phyloP scores from a whole-genome alignment of 2,797 vertebrate genomes.

The Leucoraja ocellata region DNA sequence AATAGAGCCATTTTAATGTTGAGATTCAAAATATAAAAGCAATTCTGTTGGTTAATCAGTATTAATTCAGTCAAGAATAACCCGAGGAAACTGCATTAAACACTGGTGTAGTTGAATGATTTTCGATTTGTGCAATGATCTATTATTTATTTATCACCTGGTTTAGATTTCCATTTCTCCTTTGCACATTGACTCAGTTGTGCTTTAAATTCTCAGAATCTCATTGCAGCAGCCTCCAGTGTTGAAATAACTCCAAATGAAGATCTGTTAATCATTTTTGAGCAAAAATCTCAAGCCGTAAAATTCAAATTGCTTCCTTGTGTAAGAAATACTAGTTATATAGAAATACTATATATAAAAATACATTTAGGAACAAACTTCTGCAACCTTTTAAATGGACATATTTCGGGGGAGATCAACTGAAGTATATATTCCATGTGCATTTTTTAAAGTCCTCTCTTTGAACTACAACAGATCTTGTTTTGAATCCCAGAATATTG shows the following conservation, averaged over 20 bases:
- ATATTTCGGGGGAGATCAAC: neutral
- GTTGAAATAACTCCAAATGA: neutral
- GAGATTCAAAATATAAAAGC: neutral
- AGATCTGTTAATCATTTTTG: neutral
- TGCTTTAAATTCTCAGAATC: neutral
- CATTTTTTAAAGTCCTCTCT: neutral
- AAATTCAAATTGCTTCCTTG: neutral
- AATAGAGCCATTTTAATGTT: neutral
- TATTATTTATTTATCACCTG: neutral
- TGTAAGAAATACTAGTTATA: neutral
- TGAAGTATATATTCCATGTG: neutral
- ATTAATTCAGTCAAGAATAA: neutral
- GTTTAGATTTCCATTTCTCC: neutral
- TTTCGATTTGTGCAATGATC: neutral
- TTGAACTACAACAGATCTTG: neutral
- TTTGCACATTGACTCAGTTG: neutral
- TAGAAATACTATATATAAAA: neutral
- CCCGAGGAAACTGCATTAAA: neutral
- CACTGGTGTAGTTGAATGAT: slow-evolving; percentile 2
- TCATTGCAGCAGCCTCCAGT: neutral
- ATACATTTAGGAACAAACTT: neutral
- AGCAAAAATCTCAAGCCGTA: neutral
- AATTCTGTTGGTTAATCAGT: neutral
- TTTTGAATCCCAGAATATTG: neutral
- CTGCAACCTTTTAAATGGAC: neutral